phyloP scores from a whole-genome alignment of 2,888 invertebrate genomes.

The Metopia argyrocephala region DNA sequence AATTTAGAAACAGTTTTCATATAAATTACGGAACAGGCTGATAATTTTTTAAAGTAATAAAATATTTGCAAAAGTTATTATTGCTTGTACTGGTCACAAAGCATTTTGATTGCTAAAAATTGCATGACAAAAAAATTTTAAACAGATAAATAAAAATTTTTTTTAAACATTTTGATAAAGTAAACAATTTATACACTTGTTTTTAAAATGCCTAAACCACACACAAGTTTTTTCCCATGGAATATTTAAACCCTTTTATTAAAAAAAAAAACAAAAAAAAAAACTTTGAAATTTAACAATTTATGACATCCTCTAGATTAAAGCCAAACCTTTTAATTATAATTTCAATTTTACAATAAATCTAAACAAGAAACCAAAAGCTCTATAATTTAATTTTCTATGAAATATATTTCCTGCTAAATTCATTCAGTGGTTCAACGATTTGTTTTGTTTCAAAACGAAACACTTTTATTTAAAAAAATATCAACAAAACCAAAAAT shows the following conservation, averaged over 20 bases:
- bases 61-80: too few species aligned
- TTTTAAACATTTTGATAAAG: background rate
- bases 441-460: constrained; percentile 29
- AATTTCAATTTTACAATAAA: constrained; percentile 28
- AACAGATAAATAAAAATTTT: too few species aligned
- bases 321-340: constrained; percentile 49
- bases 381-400: constrained; percentile 62
- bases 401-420: constrained; percentile 68
- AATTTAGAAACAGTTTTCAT: too few species aligned
- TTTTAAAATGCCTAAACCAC: background rate
- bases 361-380: constrained; percentile 29
- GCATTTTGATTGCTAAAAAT: too few species aligned
- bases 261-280: background rate
- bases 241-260: background rate
- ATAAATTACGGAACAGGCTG: too few species aligned
- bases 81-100: too few species aligned
- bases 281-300: constrained; percentile 9
- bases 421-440: constrained; percentile 37
- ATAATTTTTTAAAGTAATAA: too few species aligned
- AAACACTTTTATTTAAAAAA: constrained; percentile 56
- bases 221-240: background rate
- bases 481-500: constrained; percentile 12
- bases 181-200: constrained; percentile 29
- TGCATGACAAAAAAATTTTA: too few species aligned
- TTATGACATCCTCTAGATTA: constrained; percentile 54